Evolutionary conservation across 2,113 vertebrate genomes (phyloP).

Genomic region (Vicugna pacos): DNA sequence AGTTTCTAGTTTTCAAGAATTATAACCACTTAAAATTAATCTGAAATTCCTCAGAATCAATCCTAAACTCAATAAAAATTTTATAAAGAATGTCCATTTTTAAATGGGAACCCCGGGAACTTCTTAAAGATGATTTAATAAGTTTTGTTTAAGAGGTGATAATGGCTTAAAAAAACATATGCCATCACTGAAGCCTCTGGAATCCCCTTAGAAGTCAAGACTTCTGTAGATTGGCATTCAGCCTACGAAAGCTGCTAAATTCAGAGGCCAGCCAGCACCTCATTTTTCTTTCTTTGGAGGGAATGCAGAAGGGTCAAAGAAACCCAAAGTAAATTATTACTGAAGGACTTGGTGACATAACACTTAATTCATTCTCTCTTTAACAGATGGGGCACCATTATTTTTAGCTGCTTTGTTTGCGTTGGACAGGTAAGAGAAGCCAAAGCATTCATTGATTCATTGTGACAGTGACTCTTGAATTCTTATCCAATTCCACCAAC

Average conservation of each 20-base stretch:
- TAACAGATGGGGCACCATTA: constrained; percentile 93
- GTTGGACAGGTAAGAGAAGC: constrained; percentile 92
- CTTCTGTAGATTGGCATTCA: neutral
- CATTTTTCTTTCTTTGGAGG: neutral
- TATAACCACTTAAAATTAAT: constrained; percentile 7
- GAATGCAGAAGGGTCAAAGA: neutral
- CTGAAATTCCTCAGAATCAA: constrained; percentile 4
- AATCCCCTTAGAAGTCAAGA: neutral
- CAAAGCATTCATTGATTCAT: neutral
- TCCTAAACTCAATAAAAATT: neutral
- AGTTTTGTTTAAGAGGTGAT: constrained; percentile 28
- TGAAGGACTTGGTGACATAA: neutral
- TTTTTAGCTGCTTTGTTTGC: constrained; percentile 96
- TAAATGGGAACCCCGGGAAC: neutral
- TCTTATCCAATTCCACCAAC: neutral
- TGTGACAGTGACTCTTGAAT: neutral
- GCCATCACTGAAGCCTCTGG: neutral
- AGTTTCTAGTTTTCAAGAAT: constrained; percentile 22
- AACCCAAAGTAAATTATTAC: neutral
- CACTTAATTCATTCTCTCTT: neutral
- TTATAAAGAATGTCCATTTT: constrained; percentile 5
- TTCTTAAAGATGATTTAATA: constrained; percentile 23
- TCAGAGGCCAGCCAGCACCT: neutral
- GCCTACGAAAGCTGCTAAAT: neutral
- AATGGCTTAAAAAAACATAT: neutral